These are phyloP conservation scores for Oscheius sp. DNA, from an alignment of 2,888 invertebrate species.

Conservation along the genomic window DNA sequence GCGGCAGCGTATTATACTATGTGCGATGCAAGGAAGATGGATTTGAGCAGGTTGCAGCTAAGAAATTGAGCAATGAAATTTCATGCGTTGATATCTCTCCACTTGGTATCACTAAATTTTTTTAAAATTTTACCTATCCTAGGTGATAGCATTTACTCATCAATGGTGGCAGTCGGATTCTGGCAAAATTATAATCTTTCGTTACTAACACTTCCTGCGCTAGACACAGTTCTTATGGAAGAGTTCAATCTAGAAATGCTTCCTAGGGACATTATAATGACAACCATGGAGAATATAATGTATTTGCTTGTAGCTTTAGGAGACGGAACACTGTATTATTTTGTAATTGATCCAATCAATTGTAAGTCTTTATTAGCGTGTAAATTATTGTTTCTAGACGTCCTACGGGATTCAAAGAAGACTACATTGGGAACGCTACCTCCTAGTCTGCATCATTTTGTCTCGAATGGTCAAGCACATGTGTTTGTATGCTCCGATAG, in stretches of 20 bases:
- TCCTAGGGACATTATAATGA: conserved; percentile 91
- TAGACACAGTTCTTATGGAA: conserved; percentile 74
- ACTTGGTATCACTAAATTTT: conserved; percentile 70
- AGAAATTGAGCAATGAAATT: conserved; percentile 87
- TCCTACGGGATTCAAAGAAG: conserved; percentile 86
- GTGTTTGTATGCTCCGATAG: conserved; percentile 97
- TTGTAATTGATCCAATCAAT: conserved; percentile 71
- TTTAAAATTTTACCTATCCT: neutral
- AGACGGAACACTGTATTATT: conserved; percentile 97
- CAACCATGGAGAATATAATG: conserved; percentile 87
- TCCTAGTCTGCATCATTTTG: conserved; percentile 88
- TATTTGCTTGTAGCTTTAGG: conserved; percentile 81
- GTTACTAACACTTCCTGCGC: conserved; percentile 82
- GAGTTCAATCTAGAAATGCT: conserved; percentile 80
- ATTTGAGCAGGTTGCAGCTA: conserved; percentile 75
- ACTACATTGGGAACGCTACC: conserved; percentile 97
- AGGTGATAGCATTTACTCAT: conserved; percentile 60
- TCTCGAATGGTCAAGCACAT: conserved; percentile 78
- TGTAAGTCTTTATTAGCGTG: neutral
- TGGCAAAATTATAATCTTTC: conserved; percentile 97
- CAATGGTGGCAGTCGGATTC: conserved; percentile 87
- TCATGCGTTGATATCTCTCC: conserved; percentile 94
- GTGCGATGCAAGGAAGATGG: conserved; percentile 70
- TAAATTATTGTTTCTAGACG: conserved; percentile 48
- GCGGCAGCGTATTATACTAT: conserved; percentile 49